Conservation (phyloP, 2,888 invertebrate species). For the Andricus curvator region DNA sequence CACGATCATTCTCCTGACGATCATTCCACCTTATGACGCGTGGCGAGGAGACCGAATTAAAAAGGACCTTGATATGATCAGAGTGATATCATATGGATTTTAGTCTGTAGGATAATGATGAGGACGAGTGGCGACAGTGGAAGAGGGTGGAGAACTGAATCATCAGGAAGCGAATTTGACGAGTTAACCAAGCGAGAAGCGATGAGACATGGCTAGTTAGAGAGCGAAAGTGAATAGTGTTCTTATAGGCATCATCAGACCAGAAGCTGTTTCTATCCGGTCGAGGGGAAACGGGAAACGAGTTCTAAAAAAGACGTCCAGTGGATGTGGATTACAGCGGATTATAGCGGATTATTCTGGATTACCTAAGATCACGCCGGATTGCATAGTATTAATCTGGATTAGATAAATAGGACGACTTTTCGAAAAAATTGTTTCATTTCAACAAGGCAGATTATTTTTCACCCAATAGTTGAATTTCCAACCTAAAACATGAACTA, state of each 20-base stretch:
- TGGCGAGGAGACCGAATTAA: background rate
- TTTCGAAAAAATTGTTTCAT: too few relatives aligned
- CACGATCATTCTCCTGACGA: background rate
- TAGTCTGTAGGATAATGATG: conserved; percentile 21
- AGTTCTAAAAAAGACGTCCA: too few relatives aligned
- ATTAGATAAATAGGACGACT: too few relatives aligned
- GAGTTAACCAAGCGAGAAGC: background rate
- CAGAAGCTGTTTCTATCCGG: too few relatives aligned
- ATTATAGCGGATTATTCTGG: too few relatives aligned
- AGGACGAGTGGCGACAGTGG: conserved; percentile 22
- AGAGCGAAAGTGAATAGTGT: background rate
- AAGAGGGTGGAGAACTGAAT: background rate
- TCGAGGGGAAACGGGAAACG: background rate
- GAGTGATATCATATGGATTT: conserved; percentile 34
- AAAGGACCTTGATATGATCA: background rate
- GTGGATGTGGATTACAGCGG: too few relatives aligned
- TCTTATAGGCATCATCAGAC: background rate
- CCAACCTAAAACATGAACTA: too few relatives aligned
- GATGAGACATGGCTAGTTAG: background rate
- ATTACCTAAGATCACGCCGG: too few relatives aligned
- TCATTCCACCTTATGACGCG: background rate
- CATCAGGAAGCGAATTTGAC: background rate
- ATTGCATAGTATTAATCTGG: too few relatives aligned
- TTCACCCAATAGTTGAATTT: too few relatives aligned
- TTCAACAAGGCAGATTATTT: too few relatives aligned